A percentile compares a stretch with the other conserved stretches of the same genome.
Conservation (phyloP, 1,140 invertebrate genomes). For the Cotesia vestalis region DNA sequence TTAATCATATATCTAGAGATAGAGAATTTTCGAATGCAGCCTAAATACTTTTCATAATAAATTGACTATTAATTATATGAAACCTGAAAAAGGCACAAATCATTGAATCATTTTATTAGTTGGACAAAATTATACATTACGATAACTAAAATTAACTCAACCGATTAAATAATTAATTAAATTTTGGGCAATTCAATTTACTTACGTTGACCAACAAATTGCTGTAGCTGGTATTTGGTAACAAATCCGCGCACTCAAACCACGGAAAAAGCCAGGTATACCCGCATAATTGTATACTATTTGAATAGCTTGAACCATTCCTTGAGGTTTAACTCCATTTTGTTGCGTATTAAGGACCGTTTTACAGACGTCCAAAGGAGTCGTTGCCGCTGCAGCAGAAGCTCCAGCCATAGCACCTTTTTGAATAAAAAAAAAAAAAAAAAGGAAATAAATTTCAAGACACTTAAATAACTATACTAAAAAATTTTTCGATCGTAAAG, state of each 20-base stretch:
- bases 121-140: no score
- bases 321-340: slow-evolving; percentile 69
- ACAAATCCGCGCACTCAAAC: slow-evolving; percentile 87
- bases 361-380: slow-evolving; percentile 98
- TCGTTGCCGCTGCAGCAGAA: slow-evolving; percentile 92
- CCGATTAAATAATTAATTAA: no score
- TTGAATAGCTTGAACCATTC: slow-evolving; percentile 77
- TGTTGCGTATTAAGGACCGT: slow-evolving; percentile 97
- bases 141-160: no score
- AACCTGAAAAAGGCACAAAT: no score
- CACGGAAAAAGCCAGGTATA: slow-evolving; percentile 82
- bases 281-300: slow-evolving; percentile 78
- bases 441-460: background rate
- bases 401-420: slow-evolving; percentile 90
- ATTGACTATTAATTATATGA: no score
- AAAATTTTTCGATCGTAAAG: background rate
- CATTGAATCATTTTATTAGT: no score
- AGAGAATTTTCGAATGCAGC: no score
- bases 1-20: no score
- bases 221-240: slow-evolving; percentile 99
- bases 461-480: background rate
- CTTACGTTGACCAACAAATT: slow-evolving; percentile 98
- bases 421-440: background rate
- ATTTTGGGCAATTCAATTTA: slow-evolving; percentile 47
- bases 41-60: no score